These are phyloP conservation scores for Eulemur rubriventer DNA, from an alignment of 2,797 vertebrate genomes.

Conservation along the genomic window DNA sequence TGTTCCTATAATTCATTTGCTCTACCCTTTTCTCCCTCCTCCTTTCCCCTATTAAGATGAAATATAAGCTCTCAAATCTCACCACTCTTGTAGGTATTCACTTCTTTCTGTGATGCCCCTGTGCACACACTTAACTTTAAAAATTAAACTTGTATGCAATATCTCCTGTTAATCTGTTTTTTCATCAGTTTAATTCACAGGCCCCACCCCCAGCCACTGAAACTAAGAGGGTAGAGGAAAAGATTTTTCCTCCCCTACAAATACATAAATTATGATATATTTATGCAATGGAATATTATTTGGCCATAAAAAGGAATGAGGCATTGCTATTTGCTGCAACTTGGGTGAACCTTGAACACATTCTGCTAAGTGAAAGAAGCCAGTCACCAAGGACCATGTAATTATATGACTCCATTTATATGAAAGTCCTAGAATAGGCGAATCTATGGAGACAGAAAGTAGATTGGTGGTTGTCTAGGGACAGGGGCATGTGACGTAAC, in stretches of 20 bases:
- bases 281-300: not conserved
- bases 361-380: not conserved
- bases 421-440: not conserved
- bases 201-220: not conserved
- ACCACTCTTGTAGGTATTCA: not conserved
- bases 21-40: not conserved
- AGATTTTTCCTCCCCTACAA: not conserved
- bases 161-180: not conserved
- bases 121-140: not conserved
- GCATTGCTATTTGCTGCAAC: not conserved
- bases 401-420: not conserved
- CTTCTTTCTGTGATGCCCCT: not conserved
- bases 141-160: not conserved
- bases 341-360: not conserved
- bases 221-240: not conserved
- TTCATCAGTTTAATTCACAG: not conserved
- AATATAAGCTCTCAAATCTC: not conserved
- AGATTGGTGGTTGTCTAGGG: not conserved
- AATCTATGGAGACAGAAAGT: not conserved
- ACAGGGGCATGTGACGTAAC: not conserved
- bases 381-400: not conserved
- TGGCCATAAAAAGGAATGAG: not conserved
- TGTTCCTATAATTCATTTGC: not conserved
- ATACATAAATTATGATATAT: not conserved
- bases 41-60: not conserved